phyloP scores from a whole-genome alignment of 2,113 vertebrate genomes.

The Grus americana region DNA sequence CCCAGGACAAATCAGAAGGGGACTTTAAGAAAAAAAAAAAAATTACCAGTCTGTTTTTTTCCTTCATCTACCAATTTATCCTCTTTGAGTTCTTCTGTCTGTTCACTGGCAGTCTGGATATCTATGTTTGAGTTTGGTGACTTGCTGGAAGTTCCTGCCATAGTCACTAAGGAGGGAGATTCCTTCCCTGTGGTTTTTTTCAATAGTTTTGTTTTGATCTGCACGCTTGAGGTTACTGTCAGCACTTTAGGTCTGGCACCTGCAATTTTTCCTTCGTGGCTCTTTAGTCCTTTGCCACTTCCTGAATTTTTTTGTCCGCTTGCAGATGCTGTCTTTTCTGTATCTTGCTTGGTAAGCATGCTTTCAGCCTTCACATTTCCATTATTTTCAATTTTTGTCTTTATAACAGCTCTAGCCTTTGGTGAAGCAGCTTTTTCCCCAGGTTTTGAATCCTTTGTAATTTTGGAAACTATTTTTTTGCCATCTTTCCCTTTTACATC shows the following conservation, averaged over 20 bases:
- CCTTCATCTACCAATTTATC: constrained; percentile 61
- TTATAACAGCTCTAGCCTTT: constrained; percentile 82
- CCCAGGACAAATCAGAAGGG: background rate
- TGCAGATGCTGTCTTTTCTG: constrained; percentile 63
- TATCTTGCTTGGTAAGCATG: constrained; percentile 68
- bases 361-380: constrained; percentile 74
- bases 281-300: constrained; percentile 70
- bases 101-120: constrained; percentile 12
- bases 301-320: constrained; percentile 75
- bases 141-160: constrained; percentile 53
- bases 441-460: constrained; percentile 77
- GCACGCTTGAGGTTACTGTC: constrained; percentile 67
- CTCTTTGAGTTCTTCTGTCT: constrained; percentile 59
- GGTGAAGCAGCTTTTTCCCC: constrained; percentile 73
- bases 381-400: constrained; percentile 77
- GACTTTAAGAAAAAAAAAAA: background rate
- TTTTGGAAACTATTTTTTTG: constrained; percentile 75
- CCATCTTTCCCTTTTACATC: constrained; percentile 81
- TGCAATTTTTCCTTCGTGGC: constrained; percentile 78
- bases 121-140: constrained; percentile 63
- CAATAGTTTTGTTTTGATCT: constrained; percentile 74
- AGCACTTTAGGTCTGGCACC: constrained; percentile 87
- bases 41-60: constrained; percentile 57
- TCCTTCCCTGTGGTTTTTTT: constrained; percentile 77
- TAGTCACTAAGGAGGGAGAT: constrained; percentile 45